Base-by-base conservation (phyloP, 2,797 vertebrate species). In the Echiichthys vipera region DNA sequence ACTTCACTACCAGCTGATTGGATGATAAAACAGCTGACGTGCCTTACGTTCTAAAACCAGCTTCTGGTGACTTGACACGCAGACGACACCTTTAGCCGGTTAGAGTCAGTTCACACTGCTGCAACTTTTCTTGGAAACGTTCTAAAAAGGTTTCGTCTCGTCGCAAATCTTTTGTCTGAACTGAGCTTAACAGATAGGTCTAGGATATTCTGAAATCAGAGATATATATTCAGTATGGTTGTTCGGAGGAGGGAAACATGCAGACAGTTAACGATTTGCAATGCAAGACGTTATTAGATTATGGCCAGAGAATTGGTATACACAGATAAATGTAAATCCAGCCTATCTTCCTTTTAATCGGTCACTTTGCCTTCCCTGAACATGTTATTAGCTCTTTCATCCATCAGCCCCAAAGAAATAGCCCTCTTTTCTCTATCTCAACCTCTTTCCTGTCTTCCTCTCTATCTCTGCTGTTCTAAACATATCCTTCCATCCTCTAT, bases 401-500 rank as follows among this genome's bases (percentile, higher is more conserved):
- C 45, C 43, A 53, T 76, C 10, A 43, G 50, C 67, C 43, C 25
- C 36, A 20, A 45, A 67, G 71, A 51, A 40, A 54, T 67, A 0
- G 20, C 65, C 32, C 24, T 67, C 68, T 74, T 12, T 36, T 71
- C 37, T 39, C 18, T 1, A n/a, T 55, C 63, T 61, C 59, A 30
- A 43, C 56, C 10, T 71, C 34, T 39, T 59, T 72, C 42, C 61
- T 83, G 47, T 59, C 30, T 25, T 58, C 58, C 27, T 79, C 59
- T 37, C 53, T n/a, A 36, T 42, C 56, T 74, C 43, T 73, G 58
- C 66, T 36, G 67, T 62, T 76, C 72, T 81, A 76, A 85, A 78
- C 85, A 55, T 78, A 63, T 78, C 77, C 65, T 65, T 78, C 55
- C 64, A 62, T 86, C 88, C 84, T 89, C 78, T 74, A 81, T 84